Base-by-base conservation (phyloP, 1,140 invertebrate genomes). In the Zaprionus ghesquierei region DNA sequence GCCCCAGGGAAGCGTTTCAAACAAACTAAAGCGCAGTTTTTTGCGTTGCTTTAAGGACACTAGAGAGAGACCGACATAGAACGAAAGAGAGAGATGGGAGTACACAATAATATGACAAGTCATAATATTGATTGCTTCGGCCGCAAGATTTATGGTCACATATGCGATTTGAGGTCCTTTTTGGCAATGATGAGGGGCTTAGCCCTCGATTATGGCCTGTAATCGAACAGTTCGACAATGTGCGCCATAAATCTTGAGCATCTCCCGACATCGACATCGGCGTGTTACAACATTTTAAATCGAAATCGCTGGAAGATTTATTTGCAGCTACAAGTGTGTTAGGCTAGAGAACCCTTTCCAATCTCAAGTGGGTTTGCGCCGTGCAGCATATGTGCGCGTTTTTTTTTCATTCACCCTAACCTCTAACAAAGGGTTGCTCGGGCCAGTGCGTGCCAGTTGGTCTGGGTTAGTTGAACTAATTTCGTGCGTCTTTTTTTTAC, bases 51-150 rank as follows among this genome's bases (percentile, higher is more conserved):
- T 54, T 50, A 62, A 59, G 13, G 10, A 59, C 35, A 64, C 46
- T 23, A 27, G 12, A 50, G 1, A 50, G 15, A 15, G 35, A 75
- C 60, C 69, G 59, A 60, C 51, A 27, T 60, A 71, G 58, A 69
- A 66, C 75, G 65, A 68, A 72, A 72, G 79, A 69, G 72, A 75
- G 79, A 69, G 79, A 64, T 53, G 56, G 46, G 54, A 77, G 82
- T 87, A 79, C 64, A 87, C 87, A 81, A 87, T 87, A 87, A 87
- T 87, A 77, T 87, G 84, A 87, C 84, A 87, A 84, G 84, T 87
- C 84, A 87, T 89, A 87, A 87, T 87, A 87, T 87, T 87, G 84
- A 87, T 89, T 79, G 64, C 66, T 63, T 75, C 8, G 38, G 49
- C 44, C 22, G 65, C 49, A 89, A 76, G 84, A 87, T 87, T 87